Conservation (phyloP, 1,140 invertebrate species). For the Sinonovacula constricta region DNA sequence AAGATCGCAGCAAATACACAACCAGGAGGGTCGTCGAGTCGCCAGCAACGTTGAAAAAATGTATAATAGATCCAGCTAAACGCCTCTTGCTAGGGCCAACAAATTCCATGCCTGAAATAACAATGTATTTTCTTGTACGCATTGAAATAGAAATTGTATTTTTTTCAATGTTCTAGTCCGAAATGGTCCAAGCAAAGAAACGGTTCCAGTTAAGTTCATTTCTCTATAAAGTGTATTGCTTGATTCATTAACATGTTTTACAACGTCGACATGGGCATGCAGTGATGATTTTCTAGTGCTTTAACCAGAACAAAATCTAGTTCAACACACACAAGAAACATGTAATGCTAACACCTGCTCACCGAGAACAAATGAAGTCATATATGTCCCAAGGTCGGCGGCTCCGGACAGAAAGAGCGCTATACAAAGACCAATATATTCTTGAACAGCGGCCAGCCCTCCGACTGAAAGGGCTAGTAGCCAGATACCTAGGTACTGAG, state of each 20-base stretch:
- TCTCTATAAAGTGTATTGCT: no score
- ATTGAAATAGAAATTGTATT: no score
- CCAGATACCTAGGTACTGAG: constrained; percentile 16
- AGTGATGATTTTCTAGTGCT: no score
- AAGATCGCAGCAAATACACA: constrained; percentile 84
- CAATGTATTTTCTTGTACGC: no score
- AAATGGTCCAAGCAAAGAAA: no score
- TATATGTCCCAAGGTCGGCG: constrained; percentile 53
- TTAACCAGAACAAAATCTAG: no score
- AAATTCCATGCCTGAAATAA: constrained; percentile 70
- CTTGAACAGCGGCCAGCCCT: constrained; percentile 8
- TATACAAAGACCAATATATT: constrained; percentile 47
- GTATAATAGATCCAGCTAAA: constrained; percentile 84
- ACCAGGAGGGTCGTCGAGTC: constrained; percentile 82
- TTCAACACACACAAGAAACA: no score
- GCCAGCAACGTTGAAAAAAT: constrained; percentile 86
- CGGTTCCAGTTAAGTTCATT: no score
- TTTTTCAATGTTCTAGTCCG: no score
- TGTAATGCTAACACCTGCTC: no score
- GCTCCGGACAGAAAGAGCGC: constrained; percentile 56
- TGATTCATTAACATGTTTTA: no score
- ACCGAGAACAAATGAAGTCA: constrained; percentile 59
- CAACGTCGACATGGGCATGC: no score
- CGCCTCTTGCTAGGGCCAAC: constrained; percentile 81
- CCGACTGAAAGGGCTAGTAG: background rate